Percentiles rank a stretch among this genome's conserved stretches.
Evolutionary conservation across 2,797 vertebrate genomes (phyloP).

Genomic region (Heliangelus exortis): DNA sequence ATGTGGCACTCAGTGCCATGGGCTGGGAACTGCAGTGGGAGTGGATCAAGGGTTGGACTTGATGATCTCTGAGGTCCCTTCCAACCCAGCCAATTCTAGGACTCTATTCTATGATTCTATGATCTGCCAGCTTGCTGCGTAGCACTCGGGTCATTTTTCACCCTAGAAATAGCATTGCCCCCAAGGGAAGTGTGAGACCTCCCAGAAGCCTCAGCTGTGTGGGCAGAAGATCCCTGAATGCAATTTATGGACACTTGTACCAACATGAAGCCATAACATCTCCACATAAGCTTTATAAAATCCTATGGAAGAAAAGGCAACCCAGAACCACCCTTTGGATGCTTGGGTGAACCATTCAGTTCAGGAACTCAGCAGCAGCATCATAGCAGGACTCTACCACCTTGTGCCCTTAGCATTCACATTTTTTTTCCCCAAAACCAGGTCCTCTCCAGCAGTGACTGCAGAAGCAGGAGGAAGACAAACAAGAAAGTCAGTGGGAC

Average conservation of each 20-base stretch:
- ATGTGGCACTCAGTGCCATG: too few relatives aligned
- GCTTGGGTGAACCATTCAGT: not conserved
- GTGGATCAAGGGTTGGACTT: too few relatives aligned
- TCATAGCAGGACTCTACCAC: not conserved
- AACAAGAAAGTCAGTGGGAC: not conserved
- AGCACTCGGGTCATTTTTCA: not conserved
- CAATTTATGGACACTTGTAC: not conserved
- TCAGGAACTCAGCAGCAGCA: not conserved
- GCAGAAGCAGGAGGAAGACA: not conserved
- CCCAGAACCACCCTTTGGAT: not conserved
- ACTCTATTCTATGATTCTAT: too few relatives aligned
- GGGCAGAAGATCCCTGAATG: not conserved
- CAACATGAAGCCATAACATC: not conserved
- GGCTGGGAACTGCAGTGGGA: too few relatives aligned
- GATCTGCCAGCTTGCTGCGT: not conserved
- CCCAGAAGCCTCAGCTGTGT: not conserved
- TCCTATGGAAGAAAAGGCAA: not conserved
- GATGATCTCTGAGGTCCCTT: too few relatives aligned
- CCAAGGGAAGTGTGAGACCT: not conserved
- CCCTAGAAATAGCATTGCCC: not conserved
- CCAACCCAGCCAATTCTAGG: too few relatives aligned
- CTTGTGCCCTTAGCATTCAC: not conserved
- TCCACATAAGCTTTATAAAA: not conserved
- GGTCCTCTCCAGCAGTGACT: not conserved
- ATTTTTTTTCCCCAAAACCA: not conserved